Percentiles rank a stretch among this genome's conserved stretches.
Evolutionary conservation across 2,113 vertebrate species (phyloP).

Genomic region (Serinus canaria): DNA sequence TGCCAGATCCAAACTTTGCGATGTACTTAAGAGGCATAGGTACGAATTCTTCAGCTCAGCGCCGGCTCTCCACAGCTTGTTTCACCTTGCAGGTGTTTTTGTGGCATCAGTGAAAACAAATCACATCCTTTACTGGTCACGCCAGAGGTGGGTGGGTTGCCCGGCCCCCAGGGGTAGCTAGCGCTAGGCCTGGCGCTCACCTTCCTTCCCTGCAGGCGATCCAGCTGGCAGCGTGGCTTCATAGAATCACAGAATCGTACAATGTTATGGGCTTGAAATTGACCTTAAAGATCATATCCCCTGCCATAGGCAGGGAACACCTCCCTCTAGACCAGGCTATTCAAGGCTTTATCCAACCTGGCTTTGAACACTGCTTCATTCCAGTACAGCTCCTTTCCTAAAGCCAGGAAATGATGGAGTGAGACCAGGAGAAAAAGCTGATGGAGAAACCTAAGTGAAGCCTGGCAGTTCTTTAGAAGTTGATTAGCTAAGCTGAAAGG

Average conservation of each 20-base stretch:
- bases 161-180: not conserved
- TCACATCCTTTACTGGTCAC: not conserved
- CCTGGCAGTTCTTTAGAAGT: not conserved
- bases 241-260: not conserved
- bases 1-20: not conserved
- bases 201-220: not conserved
- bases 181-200: not conserved
- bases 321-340: too few species aligned
- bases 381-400: fast-evolving
- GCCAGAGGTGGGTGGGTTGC: not conserved
- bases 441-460: not conserved
- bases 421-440: not conserved
- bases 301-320: not conserved
- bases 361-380: not conserved
- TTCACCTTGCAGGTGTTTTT: not conserved
- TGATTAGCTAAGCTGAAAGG: not conserved
- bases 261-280: not conserved
- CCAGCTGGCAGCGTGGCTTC: not conserved
- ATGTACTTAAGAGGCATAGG: not conserved
- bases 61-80: not conserved
- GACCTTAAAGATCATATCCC: not conserved
- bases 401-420: not conserved
- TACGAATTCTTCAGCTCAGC: not conserved
- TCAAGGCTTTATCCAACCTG: not conserved
- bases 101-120: not conserved